Evolutionary conservation across 2,113 vertebrate species (phyloP), one percentile per base, ranked within the genome.

Genomic region (Perca flavescens): DNA sequence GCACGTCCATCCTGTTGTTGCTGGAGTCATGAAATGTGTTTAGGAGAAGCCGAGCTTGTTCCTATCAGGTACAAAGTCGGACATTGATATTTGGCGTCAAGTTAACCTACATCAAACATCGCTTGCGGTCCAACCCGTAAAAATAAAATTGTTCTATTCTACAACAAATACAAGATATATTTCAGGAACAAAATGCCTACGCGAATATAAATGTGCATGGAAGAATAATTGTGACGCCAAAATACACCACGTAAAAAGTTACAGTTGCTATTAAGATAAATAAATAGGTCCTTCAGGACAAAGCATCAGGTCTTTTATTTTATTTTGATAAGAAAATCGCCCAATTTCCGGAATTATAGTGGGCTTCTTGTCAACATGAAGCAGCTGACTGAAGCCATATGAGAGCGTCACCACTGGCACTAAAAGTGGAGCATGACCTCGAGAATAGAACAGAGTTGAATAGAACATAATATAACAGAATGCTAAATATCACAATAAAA

Each of bases 1-100:
- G 62, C 62, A 84, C 89, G 93, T 93, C 84, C 91, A 89, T 68
- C 54, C 78, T 62, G 49, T 28, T 77, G 63, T 46, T 31, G 40
- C 31, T 22, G 28, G 5, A 49, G 54, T 17, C 6, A 65, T 3
- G 4, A 73, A 19, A 52, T 21, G 12, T 47, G 49, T 67, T 75
- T 73, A 6, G 8, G 31, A 78, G 56, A 72, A 64, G 77, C 54
- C 62, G 31, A 70, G 53, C 15, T 43, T 62, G 67, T 25, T 82
- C 63, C 57, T 22, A 74, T 57, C 77, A 76, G 53, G 13, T 58
- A 52, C 50, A 28, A 66, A 88, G 84, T 79, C 90, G 58, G 86
- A 78, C 92, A 85, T 86, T 74, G 31, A 47, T 75, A 6, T 43
- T 49, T 9, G 11, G 6, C 1, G 21, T 78, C 40, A 79, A 83